These are phyloP conservation scores for Agrotis segetum DNA, from an alignment of 2,888 invertebrate species.

Conservation along the genomic window DNA sequence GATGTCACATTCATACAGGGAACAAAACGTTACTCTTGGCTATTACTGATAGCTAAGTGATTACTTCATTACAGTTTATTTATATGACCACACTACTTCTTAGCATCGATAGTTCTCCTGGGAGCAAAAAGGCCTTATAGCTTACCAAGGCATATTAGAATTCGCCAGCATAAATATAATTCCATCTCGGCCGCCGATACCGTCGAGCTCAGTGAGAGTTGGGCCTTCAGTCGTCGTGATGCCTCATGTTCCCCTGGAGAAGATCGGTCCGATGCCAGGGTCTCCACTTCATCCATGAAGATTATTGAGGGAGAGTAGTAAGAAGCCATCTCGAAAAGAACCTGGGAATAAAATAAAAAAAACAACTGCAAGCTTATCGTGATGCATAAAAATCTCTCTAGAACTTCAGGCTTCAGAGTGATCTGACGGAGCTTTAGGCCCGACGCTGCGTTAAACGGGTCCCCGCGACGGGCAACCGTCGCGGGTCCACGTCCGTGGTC, in stretches of 20 bases:
- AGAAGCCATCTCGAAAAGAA: constrained; percentile 96
- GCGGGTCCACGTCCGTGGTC: too few species aligned
- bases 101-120: too few species aligned
- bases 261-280: constrained; percentile 93
- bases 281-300: constrained; percentile 98
- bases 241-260: constrained; percentile 95
- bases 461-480: too few species aligned
- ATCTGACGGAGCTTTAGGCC: too few species aligned
- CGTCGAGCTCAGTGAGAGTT: constrained; percentile 97
- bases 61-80: too few species aligned
- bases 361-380: not conserved
- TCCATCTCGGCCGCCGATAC: constrained; percentile 92
- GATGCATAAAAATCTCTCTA: not conserved
- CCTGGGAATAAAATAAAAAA: constrained; percentile 83
- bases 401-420: not conserved
- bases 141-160: constrained; percentile 97
- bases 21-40: too few species aligned
- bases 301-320: constrained; percentile 97
- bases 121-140: too few species aligned
- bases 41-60: not conserved
- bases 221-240: constrained; percentile 96
- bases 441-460: too few species aligned
- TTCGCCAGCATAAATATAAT: constrained; percentile 95
- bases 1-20: too few species aligned
- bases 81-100: too few species aligned